phyloP scores from a whole-genome alignment of 2,888 invertebrate genomes.

The Drosophila melanosoma region DNA sequence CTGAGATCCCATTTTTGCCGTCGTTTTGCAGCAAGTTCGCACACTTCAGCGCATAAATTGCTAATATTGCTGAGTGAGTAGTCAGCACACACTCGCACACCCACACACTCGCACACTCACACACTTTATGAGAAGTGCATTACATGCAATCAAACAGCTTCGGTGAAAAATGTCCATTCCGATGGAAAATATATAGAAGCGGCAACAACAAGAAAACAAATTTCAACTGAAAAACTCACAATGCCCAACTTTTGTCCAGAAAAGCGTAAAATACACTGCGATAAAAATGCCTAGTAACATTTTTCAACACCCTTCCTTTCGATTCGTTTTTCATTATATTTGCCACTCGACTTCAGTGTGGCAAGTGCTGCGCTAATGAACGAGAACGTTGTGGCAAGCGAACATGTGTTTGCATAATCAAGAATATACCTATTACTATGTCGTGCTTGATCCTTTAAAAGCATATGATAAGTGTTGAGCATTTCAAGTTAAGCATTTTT shows the following conservation, averaged over 20 bases:
- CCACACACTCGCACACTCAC: constrained; percentile 3
- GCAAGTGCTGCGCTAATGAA: constrained; percentile 40
- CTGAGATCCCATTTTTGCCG: constrained; percentile 20
- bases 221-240: constrained; percentile 27
- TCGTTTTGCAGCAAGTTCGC: constrained; percentile 38
- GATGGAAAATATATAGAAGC: neutral
- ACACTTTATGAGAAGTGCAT: constrained; percentile 44
- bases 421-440: constrained; percentile 14
- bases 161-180: constrained; percentile 29
- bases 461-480: constrained; percentile 39
- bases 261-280: constrained; percentile 46
- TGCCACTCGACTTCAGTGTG: neutral
- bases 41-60: constrained; percentile 76
- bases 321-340: neutral
- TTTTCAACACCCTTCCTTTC: neutral
- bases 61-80: constrained; percentile 73
- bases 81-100: constrained; percentile 21
- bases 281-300: constrained; percentile 28
- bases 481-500: constrained; percentile 23
- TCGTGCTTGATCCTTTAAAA: constrained; percentile 62
- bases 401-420: constrained; percentile 71
- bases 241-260: constrained; percentile 13
- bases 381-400: constrained; percentile 12
- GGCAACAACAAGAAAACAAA: constrained; percentile 9
- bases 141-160: constrained; percentile 55